Conservation (phyloP, 2,888 invertebrate species). For the Vanessa cardui region DNA sequence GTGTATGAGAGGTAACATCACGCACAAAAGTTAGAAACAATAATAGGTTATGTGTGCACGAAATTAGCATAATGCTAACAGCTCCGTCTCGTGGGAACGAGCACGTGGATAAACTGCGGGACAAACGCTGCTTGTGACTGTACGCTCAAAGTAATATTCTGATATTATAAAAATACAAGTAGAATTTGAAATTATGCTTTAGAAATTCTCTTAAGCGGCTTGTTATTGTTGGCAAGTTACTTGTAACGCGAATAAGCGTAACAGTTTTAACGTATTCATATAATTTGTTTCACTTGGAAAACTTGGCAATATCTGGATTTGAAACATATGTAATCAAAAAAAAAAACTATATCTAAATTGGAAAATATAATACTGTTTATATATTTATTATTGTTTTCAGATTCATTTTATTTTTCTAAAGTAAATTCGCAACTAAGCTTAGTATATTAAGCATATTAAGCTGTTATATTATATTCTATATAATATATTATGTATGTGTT, state of each 20-base stretch:
- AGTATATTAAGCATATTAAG: too few species aligned
- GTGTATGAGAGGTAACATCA: constrained; percentile 47
- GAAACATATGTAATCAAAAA: neutral
- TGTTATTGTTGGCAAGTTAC: neutral
- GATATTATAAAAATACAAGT: constrained; percentile 34
- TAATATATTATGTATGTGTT: too few species aligned
- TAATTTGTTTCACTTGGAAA: too few species aligned
- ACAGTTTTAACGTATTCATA: too few species aligned
- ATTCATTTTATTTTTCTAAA: too few species aligned
- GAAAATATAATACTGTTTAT: too few species aligned
- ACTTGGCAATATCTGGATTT: too few species aligned
- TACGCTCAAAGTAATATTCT: constrained; percentile 36
- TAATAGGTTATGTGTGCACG: constrained; percentile 61
- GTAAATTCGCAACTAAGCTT: too few species aligned
- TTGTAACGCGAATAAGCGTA: too few species aligned
- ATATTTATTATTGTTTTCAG: too few species aligned
- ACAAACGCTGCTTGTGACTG: constrained; percentile 42
- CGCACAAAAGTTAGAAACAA: constrained; percentile 63
- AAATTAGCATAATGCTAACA: constrained; percentile 77
- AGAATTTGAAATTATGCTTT: constrained; percentile 9
- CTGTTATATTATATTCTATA: too few species aligned
- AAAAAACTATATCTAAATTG: too few species aligned
- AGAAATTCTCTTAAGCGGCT: neutral
- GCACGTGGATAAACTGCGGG: constrained; percentile 71
- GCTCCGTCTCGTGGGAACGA: constrained; percentile 61